phyloP scores from a whole-genome alignment of 2,113 vertebrate species.

The Eulemur macaco region DNA sequence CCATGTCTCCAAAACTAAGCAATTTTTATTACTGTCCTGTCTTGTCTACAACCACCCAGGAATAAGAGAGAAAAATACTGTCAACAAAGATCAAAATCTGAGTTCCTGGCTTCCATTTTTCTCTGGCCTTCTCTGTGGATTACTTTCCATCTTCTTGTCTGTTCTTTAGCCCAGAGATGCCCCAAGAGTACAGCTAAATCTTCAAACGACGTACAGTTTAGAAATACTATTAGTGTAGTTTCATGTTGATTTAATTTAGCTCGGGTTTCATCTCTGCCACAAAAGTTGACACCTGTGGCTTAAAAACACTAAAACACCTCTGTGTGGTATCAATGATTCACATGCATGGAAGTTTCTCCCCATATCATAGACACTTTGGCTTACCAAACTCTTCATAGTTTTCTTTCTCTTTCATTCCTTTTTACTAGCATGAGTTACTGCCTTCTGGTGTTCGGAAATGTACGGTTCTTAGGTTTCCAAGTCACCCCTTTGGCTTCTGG shows the following conservation, averaged over 20 bases:
- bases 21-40: not conserved
- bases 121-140: not conserved
- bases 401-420: not conserved
- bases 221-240: not conserved
- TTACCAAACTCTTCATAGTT: not conserved
- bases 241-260: not conserved
- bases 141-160: not conserved
- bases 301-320: not conserved
- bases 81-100: not conserved
- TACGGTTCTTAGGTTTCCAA: not conserved
- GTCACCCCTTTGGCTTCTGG: not conserved
- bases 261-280: not conserved
- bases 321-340: not conserved
- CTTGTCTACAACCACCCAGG: not conserved
- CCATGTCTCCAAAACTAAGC: not conserved
- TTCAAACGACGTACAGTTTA: not conserved
- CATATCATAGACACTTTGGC: not conserved
- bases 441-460: conserved; percentile 8
- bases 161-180: not conserved
- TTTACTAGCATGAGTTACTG: not conserved
- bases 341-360: not conserved
- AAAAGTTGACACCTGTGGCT: not conserved
- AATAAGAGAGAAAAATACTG: not conserved
- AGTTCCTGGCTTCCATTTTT: not conserved
- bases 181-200: not conserved